These are phyloP conservation scores for Dendrocopos noguchii DNA, from an alignment of 2,113 vertebrate genomes.

Conservation along the genomic window DNA sequence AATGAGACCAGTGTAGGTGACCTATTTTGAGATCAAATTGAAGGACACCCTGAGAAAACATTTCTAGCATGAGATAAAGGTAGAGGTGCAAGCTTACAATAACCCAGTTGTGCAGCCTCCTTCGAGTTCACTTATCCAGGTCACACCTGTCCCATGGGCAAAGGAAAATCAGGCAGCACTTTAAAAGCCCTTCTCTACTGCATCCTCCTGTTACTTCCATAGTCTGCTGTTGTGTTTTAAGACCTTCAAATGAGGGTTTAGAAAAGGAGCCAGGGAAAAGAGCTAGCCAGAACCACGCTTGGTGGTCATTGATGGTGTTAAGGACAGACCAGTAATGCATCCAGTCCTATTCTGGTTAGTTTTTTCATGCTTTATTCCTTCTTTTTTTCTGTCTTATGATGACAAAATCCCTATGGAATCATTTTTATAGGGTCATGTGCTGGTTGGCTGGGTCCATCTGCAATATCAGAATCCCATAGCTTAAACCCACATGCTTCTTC, in stretches of 20 bases:
- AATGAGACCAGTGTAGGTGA: neutral
- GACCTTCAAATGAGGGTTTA: neutral
- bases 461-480: neutral
- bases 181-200: neutral
- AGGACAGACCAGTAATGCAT: neutral
- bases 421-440: neutral
- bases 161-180: neutral
- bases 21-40: slow-evolving; percentile 9
- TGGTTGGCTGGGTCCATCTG: neutral
- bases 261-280: neutral
- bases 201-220: neutral
- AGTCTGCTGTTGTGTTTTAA: neutral
- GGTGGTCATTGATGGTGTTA: neutral
- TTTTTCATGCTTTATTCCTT: neutral
- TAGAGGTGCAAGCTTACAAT: neutral
- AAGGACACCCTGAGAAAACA: neutral
- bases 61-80: neutral
- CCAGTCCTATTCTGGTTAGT: neutral
- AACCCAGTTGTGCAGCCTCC: slow-evolving; percentile 18
- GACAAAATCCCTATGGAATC: neutral
- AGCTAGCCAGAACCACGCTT: neutral
- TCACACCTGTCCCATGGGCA: slow-evolving; percentile 44
- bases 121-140: slow-evolving; percentile 40
- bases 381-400: neutral
- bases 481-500: neutral